A percentile compares a stretch with the other conserved stretches of the same genome.
Conservation (phyloP, 2,797 vertebrate species). For the Chelon labrosus region DNA sequence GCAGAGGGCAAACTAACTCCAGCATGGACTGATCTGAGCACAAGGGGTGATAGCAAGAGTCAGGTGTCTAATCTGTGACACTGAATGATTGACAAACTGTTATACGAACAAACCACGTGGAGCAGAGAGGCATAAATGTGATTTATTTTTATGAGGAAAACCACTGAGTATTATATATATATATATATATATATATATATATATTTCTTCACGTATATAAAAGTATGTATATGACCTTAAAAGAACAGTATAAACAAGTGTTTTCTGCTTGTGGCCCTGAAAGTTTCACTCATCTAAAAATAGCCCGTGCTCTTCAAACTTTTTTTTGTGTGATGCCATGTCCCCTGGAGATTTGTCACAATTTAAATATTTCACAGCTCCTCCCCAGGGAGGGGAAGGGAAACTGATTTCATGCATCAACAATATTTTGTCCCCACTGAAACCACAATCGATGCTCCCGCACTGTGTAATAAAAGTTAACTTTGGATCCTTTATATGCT, state of each 20-base stretch:
- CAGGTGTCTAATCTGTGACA: constrained; percentile 6
- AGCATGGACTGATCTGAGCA: constrained; percentile 20
- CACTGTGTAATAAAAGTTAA: constrained; percentile 48
- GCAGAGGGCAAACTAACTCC: constrained; percentile 79
- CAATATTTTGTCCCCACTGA: constrained; percentile 42
- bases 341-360: constrained; percentile 58
- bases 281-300: constrained; percentile 17
- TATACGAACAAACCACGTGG: background rate
- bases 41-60: background rate
- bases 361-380: constrained; percentile 40
- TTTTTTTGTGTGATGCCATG: constrained; percentile 29
- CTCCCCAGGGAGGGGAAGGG: constrained; percentile 19
- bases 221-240: background rate
- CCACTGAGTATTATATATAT: too few species aligned
- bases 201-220: too few species aligned
- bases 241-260: background rate
- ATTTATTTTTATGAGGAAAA: too few species aligned
- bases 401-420: constrained; percentile 45
- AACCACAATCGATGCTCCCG: constrained; percentile 50
- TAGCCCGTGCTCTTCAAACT: constrained; percentile 25
- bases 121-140: too few species aligned
- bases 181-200: too few species aligned
- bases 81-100: constrained; percentile 4
- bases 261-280: background rate
- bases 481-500: constrained; percentile 49